These are phyloP conservation scores for Tympanuchus pallidicinctus DNA, from an alignment of 2,113 vertebrate genomes.

Conservation along the genomic window DNA sequence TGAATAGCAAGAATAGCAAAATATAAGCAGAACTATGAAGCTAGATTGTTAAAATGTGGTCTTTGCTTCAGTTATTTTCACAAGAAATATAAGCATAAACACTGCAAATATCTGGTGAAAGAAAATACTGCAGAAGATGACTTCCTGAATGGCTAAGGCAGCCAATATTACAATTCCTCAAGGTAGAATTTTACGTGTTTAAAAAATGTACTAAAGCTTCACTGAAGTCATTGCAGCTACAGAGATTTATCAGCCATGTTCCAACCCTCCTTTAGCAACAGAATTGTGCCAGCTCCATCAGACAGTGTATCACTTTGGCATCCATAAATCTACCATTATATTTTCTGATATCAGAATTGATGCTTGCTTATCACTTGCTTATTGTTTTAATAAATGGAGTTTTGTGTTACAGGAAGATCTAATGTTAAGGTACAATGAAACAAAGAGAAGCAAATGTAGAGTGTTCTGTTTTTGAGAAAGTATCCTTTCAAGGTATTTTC, in stretches of 20 bases:
- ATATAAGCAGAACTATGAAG: not conserved
- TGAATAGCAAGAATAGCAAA: not conserved
- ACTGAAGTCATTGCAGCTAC: not conserved
- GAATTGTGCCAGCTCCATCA: not conserved
- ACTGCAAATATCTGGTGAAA: not conserved
- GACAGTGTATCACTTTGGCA: rapidly evolving
- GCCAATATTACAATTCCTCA: not conserved
- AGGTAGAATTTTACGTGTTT: not conserved
- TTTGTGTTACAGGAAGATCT: not conserved
- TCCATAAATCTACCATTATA: not conserved
- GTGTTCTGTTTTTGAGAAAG: conserved; percentile 20
- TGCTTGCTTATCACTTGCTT: not conserved
- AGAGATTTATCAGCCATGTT: not conserved
- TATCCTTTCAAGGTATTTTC: conserved; percentile 56
- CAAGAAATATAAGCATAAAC: not conserved
- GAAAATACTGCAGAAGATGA: not conserved
- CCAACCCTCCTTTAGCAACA: rapidly evolving
- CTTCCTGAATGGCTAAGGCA: not conserved
- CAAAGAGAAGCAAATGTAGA: not conserved
- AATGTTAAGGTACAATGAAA: not conserved
- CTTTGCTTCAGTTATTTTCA: not conserved
- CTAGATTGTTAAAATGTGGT: conserved; percentile 1
- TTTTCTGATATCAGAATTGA: not conserved
- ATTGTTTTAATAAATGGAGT: not conserved
- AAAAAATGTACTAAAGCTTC: not conserved